Evolutionary conservation across 2,797 vertebrate genomes (phyloP), one percentile per base, ranked within the genome.

Genomic region (Alca torda): DNA sequence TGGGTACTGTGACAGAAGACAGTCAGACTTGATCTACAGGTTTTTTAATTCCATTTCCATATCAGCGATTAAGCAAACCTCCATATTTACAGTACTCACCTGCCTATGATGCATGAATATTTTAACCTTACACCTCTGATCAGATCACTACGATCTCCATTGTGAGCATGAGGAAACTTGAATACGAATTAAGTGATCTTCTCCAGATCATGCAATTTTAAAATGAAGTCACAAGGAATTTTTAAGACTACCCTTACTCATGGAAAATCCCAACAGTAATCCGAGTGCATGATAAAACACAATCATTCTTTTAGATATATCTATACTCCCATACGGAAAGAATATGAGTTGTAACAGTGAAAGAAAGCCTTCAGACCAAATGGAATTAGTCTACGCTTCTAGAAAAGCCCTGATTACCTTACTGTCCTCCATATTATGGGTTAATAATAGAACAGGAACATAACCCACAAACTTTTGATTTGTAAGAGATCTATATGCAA

Each of bases 1-100:
- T 98, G 82, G 99, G 99, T 28, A 99, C 99, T 99, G 89, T 50
- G 79, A 94, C 46, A 95, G 16, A 87, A 87, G 59, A 84, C 31
- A 95, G 68, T 57, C 53, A 94, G 26, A 63, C 16, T 65, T 39
- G 20, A 87, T 64, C 50, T 20, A 67, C 30, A 69, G 14, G 16
- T 31, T 92, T 83, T 31, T 56, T 11, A 79, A 64, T 12, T 64
- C 11, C 25, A 68, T 43, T 70, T 89, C 37, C 33, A 9, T 21
- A 6, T 24, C 67, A 59, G 7, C 23, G 69, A 65, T 50, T 43
- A 82, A 87, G 20, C 7, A 39, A 88, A 50, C 1, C 12, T 16
- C 28, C 2, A 0, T 41, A 39, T 54, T 87, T 77, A 60, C 13
- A 59, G 24, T 53, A 64, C 37, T 65, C 83, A 59, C 28, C 13